Conservation (phyloP, 2,888 invertebrate species). For the Heliconius hortense region DNA sequence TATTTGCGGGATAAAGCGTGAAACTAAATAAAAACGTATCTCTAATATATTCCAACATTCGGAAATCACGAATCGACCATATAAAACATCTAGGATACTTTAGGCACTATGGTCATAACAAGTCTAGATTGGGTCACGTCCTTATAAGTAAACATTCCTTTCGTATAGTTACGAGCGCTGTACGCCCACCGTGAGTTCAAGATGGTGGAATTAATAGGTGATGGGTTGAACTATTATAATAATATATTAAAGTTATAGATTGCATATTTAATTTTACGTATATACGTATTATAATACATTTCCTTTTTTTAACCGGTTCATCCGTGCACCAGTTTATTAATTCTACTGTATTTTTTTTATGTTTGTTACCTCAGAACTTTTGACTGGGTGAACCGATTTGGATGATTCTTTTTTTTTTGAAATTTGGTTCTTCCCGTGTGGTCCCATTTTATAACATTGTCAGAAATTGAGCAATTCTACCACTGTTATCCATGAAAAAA, state of each 20-base stretch:
- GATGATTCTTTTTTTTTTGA: too few species aligned
- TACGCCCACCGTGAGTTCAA: slow-evolving; percentile 51
- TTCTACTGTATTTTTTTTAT: too few species aligned
- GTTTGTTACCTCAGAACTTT: too few species aligned
- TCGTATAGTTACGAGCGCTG: slow-evolving; percentile 47
- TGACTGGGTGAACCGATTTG: too few species aligned
- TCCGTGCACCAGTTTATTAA: too few species aligned
- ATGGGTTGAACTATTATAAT: background rate
- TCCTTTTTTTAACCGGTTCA: too few species aligned
- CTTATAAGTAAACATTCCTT: slow-evolving; percentile 59
- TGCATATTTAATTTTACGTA: background rate
- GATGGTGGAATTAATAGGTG: slow-evolving; percentile 46
- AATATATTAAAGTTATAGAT: background rate
- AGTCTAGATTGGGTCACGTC: slow-evolving; percentile 52
- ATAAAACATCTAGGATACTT: slow-evolving; percentile 18
- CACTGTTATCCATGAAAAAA: too few species aligned
- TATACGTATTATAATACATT: too few species aligned
- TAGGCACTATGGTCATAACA: slow-evolving; percentile 34
- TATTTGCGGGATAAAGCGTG: background rate
- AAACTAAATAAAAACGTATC: background rate
- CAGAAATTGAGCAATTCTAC: too few species aligned
- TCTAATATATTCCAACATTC: background rate
- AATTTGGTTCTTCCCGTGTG: too few species aligned
- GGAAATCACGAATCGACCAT: slow-evolving; percentile 36
- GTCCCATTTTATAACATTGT: too few species aligned